These are phyloP conservation scores for Byasa hedistus DNA, from an alignment of 2,888 invertebrate species.

Conservation along the genomic window DNA sequence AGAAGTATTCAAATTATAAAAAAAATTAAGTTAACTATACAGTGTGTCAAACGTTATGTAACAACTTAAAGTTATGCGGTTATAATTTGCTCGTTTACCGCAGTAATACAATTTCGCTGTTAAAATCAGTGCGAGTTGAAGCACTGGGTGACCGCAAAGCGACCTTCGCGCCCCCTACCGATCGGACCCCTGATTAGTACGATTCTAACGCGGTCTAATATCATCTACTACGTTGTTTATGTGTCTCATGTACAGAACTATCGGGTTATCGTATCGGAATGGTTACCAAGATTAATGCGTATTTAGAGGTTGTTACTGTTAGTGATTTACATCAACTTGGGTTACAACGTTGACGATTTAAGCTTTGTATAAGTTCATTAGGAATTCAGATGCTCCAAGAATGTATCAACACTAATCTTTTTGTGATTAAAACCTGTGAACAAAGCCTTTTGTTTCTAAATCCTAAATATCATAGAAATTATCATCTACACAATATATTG, in stretches of 20 bases:
- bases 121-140: constrained; percentile 11
- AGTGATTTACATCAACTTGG: too few relatives aligned
- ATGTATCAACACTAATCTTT: too few relatives aligned
- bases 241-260: not conserved
- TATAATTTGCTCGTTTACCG: not conserved
- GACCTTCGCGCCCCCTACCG: not conserved
- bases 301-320: not conserved
- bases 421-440: too few relatives aligned
- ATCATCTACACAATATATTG: too few relatives aligned
- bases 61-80: not conserved
- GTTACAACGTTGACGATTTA: too few relatives aligned
- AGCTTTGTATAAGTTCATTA: too few relatives aligned
- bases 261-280: not conserved
- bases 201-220: not conserved
- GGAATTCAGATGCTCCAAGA: too few relatives aligned
- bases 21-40: too few relatives aligned
- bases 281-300: not conserved
- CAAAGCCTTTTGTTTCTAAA: too few relatives aligned
- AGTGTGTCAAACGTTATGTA: not conserved
- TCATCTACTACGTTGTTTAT: not conserved
- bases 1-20: too few relatives aligned
- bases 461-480: too few relatives aligned
- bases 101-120: constrained; percentile 10
- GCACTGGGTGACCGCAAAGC: not conserved
- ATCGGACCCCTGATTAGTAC: not conserved